Evolutionary conservation across 2,113 vertebrate species (phyloP), one percentile per base, ranked within the genome.

Genomic region (Hippocampus zosterae): DNA sequence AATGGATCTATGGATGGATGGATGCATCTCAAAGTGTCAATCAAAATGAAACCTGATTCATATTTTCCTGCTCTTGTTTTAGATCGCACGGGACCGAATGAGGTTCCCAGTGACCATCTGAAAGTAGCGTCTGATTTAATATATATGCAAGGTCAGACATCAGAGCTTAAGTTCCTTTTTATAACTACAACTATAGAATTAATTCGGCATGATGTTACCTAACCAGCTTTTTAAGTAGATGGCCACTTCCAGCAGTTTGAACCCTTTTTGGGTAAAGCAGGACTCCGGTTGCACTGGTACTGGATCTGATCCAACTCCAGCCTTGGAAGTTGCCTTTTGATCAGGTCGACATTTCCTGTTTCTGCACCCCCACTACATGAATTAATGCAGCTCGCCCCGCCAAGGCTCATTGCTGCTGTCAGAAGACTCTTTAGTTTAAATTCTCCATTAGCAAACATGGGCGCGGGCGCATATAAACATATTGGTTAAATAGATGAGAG

Each of bases 311-410:
- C 77, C 79, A 78, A 33, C 12, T 69, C 52, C 40, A 53, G 25
- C 7, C 33, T 75, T 78, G 84, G 77, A 87, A 82, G 81, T 80
- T 57, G 75, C 62, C 63, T 80, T 85, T 87, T 88, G 84, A 89
- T 89, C 71, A 70, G 7, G 18, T 63, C 67, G 33, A 65, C 70
- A 68, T 62, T 53, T 61, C 63, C 57, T 59, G 60, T 63, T 66
- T 37, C 67, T 78, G 77, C 44, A 13, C n/a, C 13, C n/a, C 29
- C 55, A 69, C 64, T 74, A 41, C 63, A 65, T 78, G 70, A 77
- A 82, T 84, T 82, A 80, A 78, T 76, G 68, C 72, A 74, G 75
- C 71, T 71, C 11, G 75, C 76, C 80, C 73, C 50, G 16, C 71
- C 75, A 62, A 85, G 75, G 69, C 53, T 73, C 71, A 67, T 63